Percentiles rank a stretch among this genome's conserved stretches.
These are phyloP conservation scores for Miltochrista miniata DNA, from an alignment of 2,888 invertebrate genomes.

Conservation along the genomic window DNA sequence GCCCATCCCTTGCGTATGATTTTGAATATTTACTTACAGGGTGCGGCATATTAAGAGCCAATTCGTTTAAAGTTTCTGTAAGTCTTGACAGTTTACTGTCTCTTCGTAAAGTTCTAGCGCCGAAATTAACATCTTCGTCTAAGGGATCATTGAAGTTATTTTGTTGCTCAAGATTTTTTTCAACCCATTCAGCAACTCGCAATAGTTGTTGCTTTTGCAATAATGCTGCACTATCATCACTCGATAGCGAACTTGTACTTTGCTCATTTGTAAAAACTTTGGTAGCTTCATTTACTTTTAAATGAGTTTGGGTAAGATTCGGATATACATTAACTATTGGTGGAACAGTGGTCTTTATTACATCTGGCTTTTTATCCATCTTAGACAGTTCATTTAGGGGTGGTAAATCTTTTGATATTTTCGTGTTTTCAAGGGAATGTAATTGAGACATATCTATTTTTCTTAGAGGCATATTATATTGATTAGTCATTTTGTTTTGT, in stretches of 20 bases:
- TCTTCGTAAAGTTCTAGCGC: slow-evolving; percentile 55
- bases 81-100: slow-evolving; percentile 68
- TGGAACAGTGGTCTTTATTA: slow-evolving; percentile 57
- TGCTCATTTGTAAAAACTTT: slow-evolving; percentile 78
- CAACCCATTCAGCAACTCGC: slow-evolving; percentile 91
- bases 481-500: slow-evolving; percentile 66
- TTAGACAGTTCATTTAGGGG: slow-evolving; percentile 53
- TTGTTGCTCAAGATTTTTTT: slow-evolving; percentile 84
- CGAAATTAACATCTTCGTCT: slow-evolving; percentile 65
- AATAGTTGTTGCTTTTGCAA: slow-evolving; percentile 86
- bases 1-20: slow-evolving; percentile 56
- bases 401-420: slow-evolving; percentile 75
- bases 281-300: slow-evolving; percentile 73
- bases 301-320: slow-evolving; percentile 75
- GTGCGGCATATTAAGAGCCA: slow-evolving; percentile 78
- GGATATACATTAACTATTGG: slow-evolving; percentile 77
- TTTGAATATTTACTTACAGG: slow-evolving; percentile 77
- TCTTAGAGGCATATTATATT: slow-evolving; percentile 63
- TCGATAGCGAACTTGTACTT: slow-evolving; percentile 79
- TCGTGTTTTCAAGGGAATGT: slow-evolving; percentile 74
- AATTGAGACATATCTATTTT: slow-evolving; percentile 78
- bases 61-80: slow-evolving; percentile 71
- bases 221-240: slow-evolving; percentile 81
- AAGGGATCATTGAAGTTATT: slow-evolving; percentile 73
- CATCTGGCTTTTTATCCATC: slow-evolving; percentile 55